Evolutionary conservation across 2,113 vertebrate genomes (phyloP).

Genomic region (Atlantisia rogersi): DNA sequence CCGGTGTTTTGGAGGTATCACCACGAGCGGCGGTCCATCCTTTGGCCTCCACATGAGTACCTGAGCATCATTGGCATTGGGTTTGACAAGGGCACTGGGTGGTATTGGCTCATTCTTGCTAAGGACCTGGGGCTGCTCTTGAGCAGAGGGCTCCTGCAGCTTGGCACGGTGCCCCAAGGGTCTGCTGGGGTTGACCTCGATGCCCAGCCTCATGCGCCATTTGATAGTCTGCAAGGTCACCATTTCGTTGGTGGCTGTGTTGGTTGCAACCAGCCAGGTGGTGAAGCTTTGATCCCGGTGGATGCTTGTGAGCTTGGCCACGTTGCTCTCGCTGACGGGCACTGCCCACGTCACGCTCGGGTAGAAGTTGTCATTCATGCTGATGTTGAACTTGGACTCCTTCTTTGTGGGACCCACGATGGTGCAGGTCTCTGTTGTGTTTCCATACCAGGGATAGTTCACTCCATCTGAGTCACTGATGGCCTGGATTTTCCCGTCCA

Average conservation of each 20-base stretch:
- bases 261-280: constrained; percentile 96
- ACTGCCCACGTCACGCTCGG: constrained; percentile 98
- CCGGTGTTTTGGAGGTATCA: constrained; percentile 93
- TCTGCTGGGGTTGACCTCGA: constrained; percentile 87
- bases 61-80: constrained; percentile 98
- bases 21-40: constrained; percentile 85
- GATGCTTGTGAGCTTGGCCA: constrained; percentile 91
- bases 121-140: constrained; percentile 92
- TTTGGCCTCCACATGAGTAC: constrained; percentile 99
- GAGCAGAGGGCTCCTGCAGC: constrained; percentile 86
- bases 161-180: constrained; percentile 88
- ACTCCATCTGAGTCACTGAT: constrained; percentile 97
- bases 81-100: constrained; percentile 92
- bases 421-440: constrained; percentile 95
- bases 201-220: constrained; percentile 95
- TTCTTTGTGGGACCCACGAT: constrained; percentile 92
- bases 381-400: constrained; percentile 91
- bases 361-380: constrained; percentile 99
- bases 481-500: constrained; percentile 88
- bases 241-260: constrained; percentile 86
- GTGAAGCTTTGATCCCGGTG: constrained; percentile 96
- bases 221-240: constrained; percentile 91
- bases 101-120: constrained; percentile 92
- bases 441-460: constrained; percentile 98
- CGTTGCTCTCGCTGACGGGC: constrained; percentile 92